Base-by-base conservation (phyloP, 2,888 invertebrate species). In the Sinohyriopsis cumingii region DNA sequence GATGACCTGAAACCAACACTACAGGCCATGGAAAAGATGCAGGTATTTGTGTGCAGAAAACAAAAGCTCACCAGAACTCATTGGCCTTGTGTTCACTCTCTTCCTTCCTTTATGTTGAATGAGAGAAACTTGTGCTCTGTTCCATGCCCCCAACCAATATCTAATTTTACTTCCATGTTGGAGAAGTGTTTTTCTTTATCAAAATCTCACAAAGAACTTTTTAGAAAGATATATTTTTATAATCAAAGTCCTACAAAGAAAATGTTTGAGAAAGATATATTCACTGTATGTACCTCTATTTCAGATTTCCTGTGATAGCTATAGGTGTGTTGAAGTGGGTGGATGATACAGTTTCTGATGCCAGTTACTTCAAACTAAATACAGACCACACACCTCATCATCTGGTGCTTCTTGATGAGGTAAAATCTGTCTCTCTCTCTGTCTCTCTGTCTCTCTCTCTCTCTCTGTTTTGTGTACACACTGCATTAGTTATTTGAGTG, bases 381-480 rank as follows among this genome's bases (percentile, higher is more conserved):
- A 98, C 98, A 0, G 98, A 99, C 90, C 97, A 97, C 89, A 98
- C 97, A 67, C 98, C 98, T 0, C 94, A 97, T 54, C 98, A 98
- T 91, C 92, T 99, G 79, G 98, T 98, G 1, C 92, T 99, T 9
- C 91, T 99, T 4, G 99, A 99, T 90, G 99, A 99, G 92, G 90
- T 89, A 57, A 75, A 69, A 64, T 7, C 5, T 25, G 20, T 24
- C 45, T 53, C 53, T 20, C 18, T 22, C 20, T 22, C 19, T 45
- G 15, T 45, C 15, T 45, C 12, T 45, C 15, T 45, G 3, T 45
- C 15, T 45, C 45, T 45, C 45, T 45, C 45, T 45, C 45, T 45
- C 45, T 45, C 15, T 45, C 45, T 45, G 15, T 45, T 15, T 15
- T 15, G 0, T 15, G 45, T 15, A 45, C 45, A 45, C 15, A 3